Evolutionary conservation across 2,797 vertebrate species (phyloP), one percentile per base, ranked within the genome.

Genomic region (Pseudochromis fuscus): DNA sequence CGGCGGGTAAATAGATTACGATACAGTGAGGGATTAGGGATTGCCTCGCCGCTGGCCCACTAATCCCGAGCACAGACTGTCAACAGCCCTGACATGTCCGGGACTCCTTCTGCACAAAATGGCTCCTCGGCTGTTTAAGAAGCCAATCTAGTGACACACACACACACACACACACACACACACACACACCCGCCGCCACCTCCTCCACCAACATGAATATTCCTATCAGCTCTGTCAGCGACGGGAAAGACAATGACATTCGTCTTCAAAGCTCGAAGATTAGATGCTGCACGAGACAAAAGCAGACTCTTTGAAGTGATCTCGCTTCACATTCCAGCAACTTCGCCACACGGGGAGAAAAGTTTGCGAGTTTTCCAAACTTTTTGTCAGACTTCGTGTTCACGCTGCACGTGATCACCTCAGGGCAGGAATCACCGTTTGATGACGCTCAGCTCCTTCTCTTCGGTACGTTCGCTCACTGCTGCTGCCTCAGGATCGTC

Each of bases 1-100:
- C 92, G 90, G 92, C 91, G 92, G 95, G 91, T 95, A 95, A 96
- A 96, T 92, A 95, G 94, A 95, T 95, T 95, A 95, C 90, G 93
- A 96, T 95, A 94, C 93, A 94, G 89, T 82, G 84, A 90, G 93
- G 94, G 95, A 96, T 96, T 96, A 95, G 87, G 91, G 92, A 91
- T 94, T 88, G 89, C 93, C 94, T 93, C 90, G 92, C 86, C 92
- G 92, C 93, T 94, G 95, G 95, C 94, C 94, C 92, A 89, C 94
- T 96, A 96, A 96, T 96, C 94, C 93, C 79, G 89, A 89, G 87
- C 90, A 81, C 87, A 95, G 94, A 94, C 92, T 94, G 94, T 95
- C 94, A 94, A 92, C 94, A 90, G 91, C 75, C 67, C 85, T 79
- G 85, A 90, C 90, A 88, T 90, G 88, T 88, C 90, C 85, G 81